A percentile compares a stretch with the other conserved stretches of the same genome.
These are phyloP conservation scores for Drosophila kuntzei DNA, from an alignment of 2,888 invertebrate genomes.

Conservation along the genomic window DNA sequence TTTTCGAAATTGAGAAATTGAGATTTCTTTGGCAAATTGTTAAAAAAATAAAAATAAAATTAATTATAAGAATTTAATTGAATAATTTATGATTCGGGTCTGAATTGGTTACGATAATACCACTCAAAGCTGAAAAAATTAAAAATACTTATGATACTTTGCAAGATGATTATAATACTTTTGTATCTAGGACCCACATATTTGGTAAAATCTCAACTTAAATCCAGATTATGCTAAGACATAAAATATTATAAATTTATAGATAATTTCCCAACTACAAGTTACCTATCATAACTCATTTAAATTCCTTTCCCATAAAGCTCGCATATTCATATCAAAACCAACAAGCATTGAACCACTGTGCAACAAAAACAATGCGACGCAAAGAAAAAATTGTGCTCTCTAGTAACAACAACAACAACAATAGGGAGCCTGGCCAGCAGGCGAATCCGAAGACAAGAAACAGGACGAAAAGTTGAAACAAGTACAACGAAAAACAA, in stretches of 20 bases:
- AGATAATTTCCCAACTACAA: background rate
- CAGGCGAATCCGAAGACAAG: constrained; percentile 79
- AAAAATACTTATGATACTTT: too few species aligned
- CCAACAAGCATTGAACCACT: constrained; percentile 44
- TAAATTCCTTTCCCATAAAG: background rate
- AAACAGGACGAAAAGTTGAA: constrained; percentile 79
- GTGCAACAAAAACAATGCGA: constrained; percentile 77
- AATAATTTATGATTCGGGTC: too few species aligned
- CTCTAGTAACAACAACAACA: constrained; percentile 57
- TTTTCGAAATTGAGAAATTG: background rate
- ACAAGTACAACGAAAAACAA: constrained; percentile 40
- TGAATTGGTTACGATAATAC: too few species aligned
- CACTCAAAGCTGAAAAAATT: too few species aligned
- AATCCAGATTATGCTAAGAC: background rate
- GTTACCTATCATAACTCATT: background rate
- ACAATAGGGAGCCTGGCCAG: constrained; percentile 48
- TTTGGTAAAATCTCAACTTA: background rate
- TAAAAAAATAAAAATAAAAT: too few species aligned
- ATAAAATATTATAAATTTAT: background rate
- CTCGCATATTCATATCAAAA: background rate
- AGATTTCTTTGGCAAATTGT: too few species aligned
- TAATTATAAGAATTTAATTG: too few species aligned
- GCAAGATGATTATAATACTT: too few species aligned
- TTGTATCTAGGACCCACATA: too few species aligned
- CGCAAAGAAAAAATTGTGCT: constrained; percentile 66